Evolutionary conservation across 2,797 vertebrate genomes (phyloP), one percentile per base, ranked within the genome.

Genomic region (Chromis chromis): DNA sequence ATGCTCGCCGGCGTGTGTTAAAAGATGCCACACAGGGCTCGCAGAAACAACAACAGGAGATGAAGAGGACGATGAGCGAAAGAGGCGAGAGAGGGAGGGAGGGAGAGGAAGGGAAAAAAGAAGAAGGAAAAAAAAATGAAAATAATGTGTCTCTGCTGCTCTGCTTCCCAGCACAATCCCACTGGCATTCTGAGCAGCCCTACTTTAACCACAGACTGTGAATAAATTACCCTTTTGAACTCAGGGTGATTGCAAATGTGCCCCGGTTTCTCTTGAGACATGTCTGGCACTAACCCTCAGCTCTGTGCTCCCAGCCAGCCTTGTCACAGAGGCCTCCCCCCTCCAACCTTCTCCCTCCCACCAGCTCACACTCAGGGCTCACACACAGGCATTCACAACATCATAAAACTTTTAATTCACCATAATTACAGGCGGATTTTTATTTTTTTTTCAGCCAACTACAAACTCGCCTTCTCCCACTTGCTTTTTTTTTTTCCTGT

Each of bases 181-280:
- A 88, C 85, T 87, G 89, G 92, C 91, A 92, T 92, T 89, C 86
- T 85, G 86, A 91, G 89, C 88, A 91, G 90, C 81, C 79, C 87
- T 77, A 78, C 91, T 92, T 91, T 90, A 93, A 93, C 91, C 90
- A 91, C 92, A 89, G 93, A 91, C 93, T 87, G 90, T 89, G 92
- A 94, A 93, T 93, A 94, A 94, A 94, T 93, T 93, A 94, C 87
- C 93, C 92, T 94, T 94, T 93, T 94, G 93, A 94, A 94, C 92
- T 91, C 85, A 42, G 87, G 91, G 91, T 93, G 92, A 93, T 92
- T 92, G 92, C 91, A 93, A 93, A 93, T 93, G 91, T 92, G 92
- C 91, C 93, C 91, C 58, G 84, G 79, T 91, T 93, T 88, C 92
- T 93, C 90, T 86, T 88, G 90, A 93, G 92, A 93, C 90, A 90